Evolutionary conservation across 2,888 invertebrate species (phyloP).

Genomic region (Neuroscelio doddi): DNA sequence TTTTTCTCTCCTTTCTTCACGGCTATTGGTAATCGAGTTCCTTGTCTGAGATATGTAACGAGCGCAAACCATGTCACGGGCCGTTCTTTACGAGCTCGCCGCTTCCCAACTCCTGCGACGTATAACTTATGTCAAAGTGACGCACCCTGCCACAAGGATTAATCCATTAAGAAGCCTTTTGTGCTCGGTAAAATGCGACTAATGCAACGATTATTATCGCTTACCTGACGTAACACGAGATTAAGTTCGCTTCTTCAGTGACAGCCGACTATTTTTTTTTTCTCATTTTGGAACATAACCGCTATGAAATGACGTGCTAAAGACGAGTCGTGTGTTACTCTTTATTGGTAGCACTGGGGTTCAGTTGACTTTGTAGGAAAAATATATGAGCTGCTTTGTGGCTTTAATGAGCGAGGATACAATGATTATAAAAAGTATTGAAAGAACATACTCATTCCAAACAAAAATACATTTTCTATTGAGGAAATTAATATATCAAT

Average conservation of each 20-base stretch:
- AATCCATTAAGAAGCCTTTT: slow-evolving; percentile 28
- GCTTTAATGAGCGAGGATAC: not conserved
- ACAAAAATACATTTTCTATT: no score
- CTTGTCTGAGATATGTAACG: slow-evolving; percentile 47
- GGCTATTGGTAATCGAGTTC: slow-evolving; percentile 52
- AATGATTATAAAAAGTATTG: not conserved
- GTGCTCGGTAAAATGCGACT: slow-evolving; percentile 14
- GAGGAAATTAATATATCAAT: no score
- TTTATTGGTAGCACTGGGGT: not conserved
- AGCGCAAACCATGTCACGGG: slow-evolving; percentile 32
- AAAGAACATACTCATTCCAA: not conserved
- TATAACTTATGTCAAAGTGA: slow-evolving; percentile 25
- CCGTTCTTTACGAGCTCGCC: slow-evolving; percentile 43
- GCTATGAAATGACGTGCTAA: slow-evolving; percentile 3
- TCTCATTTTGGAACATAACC: not conserved
- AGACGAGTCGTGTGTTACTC: slow-evolving; percentile 7
- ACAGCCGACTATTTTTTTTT: no score
- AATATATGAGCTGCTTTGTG: not conserved
- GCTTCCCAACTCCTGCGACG: slow-evolving; percentile 22
- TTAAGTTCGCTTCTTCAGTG: not conserved
- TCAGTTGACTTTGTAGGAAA: not conserved
- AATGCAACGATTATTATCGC: slow-evolving; percentile 20
- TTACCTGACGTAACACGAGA: not conserved
- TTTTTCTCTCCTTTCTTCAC: slow-evolving; percentile 41
- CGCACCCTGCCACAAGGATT: slow-evolving; percentile 20